phyloP scores from a whole-genome alignment of 2,888 invertebrate genomes.

The Mythimna ferrago region DNA sequence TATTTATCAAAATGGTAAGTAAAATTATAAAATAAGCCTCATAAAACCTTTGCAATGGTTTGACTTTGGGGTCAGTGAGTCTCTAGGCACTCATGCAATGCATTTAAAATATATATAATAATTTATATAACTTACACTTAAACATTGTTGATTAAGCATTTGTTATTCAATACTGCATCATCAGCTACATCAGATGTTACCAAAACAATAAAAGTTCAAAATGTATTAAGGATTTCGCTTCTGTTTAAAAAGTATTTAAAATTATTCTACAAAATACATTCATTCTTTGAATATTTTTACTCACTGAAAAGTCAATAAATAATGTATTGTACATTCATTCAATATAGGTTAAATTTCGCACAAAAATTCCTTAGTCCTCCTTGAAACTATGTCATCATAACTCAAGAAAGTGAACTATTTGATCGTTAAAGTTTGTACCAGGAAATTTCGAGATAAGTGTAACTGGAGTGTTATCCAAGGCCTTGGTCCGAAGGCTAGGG shows the following conservation, averaged over 20 bases:
- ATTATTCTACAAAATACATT: too few species aligned
- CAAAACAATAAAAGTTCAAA: background rate
- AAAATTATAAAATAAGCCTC: too few species aligned
- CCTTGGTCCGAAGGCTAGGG: slow-evolving; percentile 39
- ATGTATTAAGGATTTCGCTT: background rate
- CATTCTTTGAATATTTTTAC: background rate
- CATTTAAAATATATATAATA: too few species aligned
- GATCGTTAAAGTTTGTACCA: slow-evolving; percentile 17
- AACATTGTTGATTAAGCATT: background rate
- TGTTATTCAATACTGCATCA: background rate
- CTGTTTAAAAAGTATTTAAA: too few species aligned
- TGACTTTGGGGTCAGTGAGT: too few species aligned
- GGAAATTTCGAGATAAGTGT: slow-evolving; percentile 40
- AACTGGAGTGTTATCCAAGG: slow-evolving; percentile 35
- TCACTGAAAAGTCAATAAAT: background rate
- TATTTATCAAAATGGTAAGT: too few species aligned
- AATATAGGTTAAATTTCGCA: background rate
- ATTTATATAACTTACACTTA: too few species aligned
- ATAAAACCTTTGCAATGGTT: too few species aligned
- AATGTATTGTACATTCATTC: background rate
- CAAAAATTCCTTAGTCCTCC: slow-evolving; percentile 9
- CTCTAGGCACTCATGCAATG: too few species aligned
- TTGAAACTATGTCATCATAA: slow-evolving; percentile 27
- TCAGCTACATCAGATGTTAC: background rate
- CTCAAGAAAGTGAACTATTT: slow-evolving; percentile 36